Evolutionary conservation across 2,113 vertebrate genomes (phyloP), one percentile per base, ranked within the genome.

Genomic region (Vicugna pacos): DNA sequence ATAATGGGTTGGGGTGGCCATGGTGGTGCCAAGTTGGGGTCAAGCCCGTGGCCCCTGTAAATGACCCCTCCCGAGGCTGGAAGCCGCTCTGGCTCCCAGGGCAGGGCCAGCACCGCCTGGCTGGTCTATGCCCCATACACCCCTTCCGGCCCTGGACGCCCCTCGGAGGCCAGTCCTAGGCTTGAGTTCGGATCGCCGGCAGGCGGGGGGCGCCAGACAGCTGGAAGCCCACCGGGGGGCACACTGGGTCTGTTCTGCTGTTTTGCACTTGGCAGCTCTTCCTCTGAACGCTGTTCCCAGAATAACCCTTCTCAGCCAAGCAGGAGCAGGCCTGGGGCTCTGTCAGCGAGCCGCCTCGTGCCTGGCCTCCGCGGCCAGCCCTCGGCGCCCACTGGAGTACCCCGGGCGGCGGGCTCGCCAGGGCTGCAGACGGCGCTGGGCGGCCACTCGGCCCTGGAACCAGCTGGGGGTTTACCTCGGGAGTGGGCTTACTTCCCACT

Each of bases 191-290:
- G 69, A 30, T 12, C 26, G 24, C 8, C 7, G 8, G 24, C 22
- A 13, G 15, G 8, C 6, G 16, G 7, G 62, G 38, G 38, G 38
- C 38, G 38, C 38, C 38, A 42, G 38, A n/a, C 30, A 20, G 4
- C 5, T 46, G 38, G 14, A 30, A 22, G 2, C 6, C 54, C 11
- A 1, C 32, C 42, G 1, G 0, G 1, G 62, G 52, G 5, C 42
- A 19, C 13, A 6, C 19, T 38, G 14, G 19, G 19, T 38, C 72
- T 95, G 0, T 62, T 52, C n/a, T 0, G 11, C 42, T 54, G 11
- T 35, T 22, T 9, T 54, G 64, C 24, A 16, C n/a, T 20, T 73
- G 20, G 48, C 62, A 54, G 7, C 26, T 62, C 32, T 15, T 15
- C 13, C 8, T 42, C 14, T 46, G 54, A 24, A 24, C 11, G 65